A percentile compares a stretch with the other conserved stretches of the same genome.
Conservation (phyloP, 2,888 invertebrate species). For the Laspeyria flexula region DNA sequence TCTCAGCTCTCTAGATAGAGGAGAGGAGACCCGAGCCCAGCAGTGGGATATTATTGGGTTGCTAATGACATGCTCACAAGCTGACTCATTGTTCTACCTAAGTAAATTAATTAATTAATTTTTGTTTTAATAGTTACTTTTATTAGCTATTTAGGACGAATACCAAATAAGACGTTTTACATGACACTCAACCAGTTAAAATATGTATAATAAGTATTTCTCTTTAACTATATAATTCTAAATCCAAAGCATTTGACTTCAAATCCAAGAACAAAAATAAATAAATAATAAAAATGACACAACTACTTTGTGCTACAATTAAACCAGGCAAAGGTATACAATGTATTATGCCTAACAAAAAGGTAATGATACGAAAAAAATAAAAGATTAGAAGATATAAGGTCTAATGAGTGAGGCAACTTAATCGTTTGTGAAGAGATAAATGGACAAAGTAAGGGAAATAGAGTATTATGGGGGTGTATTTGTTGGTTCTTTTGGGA, state of each 20-base stretch:
- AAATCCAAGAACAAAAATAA: neutral
- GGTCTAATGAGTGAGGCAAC: conserved; percentile 18
- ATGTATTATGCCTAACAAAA: conserved; percentile 1
- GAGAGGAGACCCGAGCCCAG: no score
- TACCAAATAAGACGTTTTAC: no score
- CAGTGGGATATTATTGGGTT: no score
- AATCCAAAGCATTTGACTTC: neutral
- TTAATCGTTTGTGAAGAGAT: conserved; percentile 33
- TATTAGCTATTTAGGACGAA: no score
- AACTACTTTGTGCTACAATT: neutral
- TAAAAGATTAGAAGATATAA: conserved; percentile 19
- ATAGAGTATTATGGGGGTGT: conserved; percentile 10
- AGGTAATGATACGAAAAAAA: conserved; percentile 4
- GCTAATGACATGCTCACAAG: no score
- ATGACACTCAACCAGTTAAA: no score
- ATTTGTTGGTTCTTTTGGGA: conserved; percentile 11
- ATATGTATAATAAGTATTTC: no score
- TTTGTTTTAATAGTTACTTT: no score
- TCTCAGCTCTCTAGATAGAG: no score
- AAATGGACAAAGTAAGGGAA: conserved; percentile 12
- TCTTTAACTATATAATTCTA: no score
- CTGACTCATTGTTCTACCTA: no score
- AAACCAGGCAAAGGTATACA: neutral
- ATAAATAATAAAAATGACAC: neutral
- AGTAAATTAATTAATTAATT: no score